phyloP scores from a whole-genome alignment of 2,113 vertebrate species.

The Jacana jacana region DNA sequence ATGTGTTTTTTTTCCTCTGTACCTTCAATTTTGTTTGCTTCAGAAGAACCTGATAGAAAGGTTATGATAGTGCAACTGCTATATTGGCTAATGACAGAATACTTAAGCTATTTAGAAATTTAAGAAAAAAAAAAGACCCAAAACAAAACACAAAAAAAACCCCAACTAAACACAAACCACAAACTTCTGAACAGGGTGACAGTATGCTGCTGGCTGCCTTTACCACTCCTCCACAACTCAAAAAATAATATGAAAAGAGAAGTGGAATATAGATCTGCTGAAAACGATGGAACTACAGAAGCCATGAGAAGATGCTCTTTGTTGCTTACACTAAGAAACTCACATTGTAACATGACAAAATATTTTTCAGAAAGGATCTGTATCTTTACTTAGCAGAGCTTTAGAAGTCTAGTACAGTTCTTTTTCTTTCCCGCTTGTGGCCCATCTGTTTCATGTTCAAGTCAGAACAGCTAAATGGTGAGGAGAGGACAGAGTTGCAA shows the following conservation, averaged over 20 bases:
- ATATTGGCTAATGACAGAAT: neutral
- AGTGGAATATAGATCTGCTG: neutral
- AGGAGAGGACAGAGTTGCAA: slow-evolving; percentile 4
- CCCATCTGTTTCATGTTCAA: neutral
- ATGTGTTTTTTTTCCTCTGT: neutral
- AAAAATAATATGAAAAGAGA: neutral
- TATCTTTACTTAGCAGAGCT: neutral
- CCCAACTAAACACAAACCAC: neutral
- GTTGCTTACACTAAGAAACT: neutral
- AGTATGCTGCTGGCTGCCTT: neutral
- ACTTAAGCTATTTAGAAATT: neutral
- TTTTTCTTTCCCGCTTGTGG: neutral
- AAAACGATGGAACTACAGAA: neutral
- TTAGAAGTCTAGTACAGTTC: neutral
- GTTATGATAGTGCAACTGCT: neutral
- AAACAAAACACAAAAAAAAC: too few relatives aligned
- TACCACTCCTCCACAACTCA: neutral
- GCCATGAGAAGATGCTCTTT: neutral
- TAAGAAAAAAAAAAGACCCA: neutral
- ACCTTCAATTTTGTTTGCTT: neutral
- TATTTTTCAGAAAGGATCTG: neutral
- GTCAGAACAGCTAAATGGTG: neutral
- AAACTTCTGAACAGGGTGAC: neutral
- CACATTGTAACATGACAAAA: neutral
- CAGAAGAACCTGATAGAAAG: neutral